phyloP scores from a whole-genome alignment of 2,888 invertebrate species.

The Eristalinus sepulchralis region DNA sequence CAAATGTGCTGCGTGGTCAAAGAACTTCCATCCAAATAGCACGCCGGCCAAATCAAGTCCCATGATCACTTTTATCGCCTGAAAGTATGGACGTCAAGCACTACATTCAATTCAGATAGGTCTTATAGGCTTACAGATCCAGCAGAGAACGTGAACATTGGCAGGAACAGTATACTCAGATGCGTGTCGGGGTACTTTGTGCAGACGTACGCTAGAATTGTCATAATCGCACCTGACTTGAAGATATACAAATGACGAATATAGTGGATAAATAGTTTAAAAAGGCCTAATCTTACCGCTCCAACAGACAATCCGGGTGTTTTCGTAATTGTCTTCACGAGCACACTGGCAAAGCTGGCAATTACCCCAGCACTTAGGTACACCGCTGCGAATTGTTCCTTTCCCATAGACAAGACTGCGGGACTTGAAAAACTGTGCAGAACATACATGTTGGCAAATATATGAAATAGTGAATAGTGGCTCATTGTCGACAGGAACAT shows the following conservation, averaged over 20 bases:
- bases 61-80: conserved; percentile 94
- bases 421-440: conserved; percentile 88
- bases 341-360: conserved; percentile 91
- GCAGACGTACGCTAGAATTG: conserved; percentile 92
- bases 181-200: conserved; percentile 93
- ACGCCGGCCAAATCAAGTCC: conserved; percentile 92
- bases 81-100: conserved; percentile 74
- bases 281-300: conserved; percentile 86
- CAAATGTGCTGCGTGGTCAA: conserved; percentile 99
- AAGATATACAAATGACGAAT: conserved; percentile 77
- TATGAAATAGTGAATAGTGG: conserved; percentile 92
- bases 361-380: conserved; percentile 94
- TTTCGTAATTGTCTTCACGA: conserved; percentile 87
- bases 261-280: background rate
- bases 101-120: background rate
- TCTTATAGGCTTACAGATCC: conserved; percentile 84
- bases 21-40: conserved; percentile 92
- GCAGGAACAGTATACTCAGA: conserved; percentile 93
- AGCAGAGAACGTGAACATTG: conserved; percentile 94
- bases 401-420: conserved; percentile 89
- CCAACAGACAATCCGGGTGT: conserved; percentile 92
- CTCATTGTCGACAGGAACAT: conserved; percentile 98
- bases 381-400: conserved; percentile 95
- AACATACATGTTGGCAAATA: conserved; percentile 98
- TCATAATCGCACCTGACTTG: conserved; percentile 98